Evolutionary conservation across 2,888 invertebrate species (phyloP), one percentile per base, ranked within the genome.

Genomic region (Temnothorax unifasciatus): DNA sequence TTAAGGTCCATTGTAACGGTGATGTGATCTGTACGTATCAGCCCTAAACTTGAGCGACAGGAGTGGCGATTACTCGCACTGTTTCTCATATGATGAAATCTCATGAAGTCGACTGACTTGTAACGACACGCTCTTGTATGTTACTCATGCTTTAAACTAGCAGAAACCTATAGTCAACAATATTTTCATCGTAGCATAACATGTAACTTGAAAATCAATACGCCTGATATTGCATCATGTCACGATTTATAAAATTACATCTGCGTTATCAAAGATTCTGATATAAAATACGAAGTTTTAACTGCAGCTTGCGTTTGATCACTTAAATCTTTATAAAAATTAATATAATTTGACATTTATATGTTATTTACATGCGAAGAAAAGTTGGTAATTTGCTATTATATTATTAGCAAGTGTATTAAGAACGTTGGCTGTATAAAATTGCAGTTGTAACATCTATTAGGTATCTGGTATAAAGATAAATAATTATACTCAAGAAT

Each of bases 1-100:
- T 93, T 92, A 93, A 93, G 93, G 93, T 93, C 92, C 93, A 93
- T 93, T 93, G 93, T 90, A 90, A 89, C 88, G 86, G 86, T 90
- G 92, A 89, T 91, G 87, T 81, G 86, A 90, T 86, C 82, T 86
- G 83, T 86, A 87, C 86, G 88, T 82, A 89, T 87, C 85, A 73
- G 77, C 85, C 75, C 88, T 88, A 87, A 90, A 87, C 82, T 74
- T 87, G 86, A 75, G 74, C 87, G 75, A 76, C 86, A 71, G 66
- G 34, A 81, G 38, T 50, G 47, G 18, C 69, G 71, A 81, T 81
- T 81, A 81, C 59, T 71, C 47, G 79, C 59, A 13, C 18, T 47
- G 57, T 69, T 79, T 57, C 57, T 76, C 82, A 21, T 29, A 41
- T 29, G 29, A 76, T 59, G 77, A 82, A 52, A 64, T 64, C 52